Evolutionary conservation across 2,797 vertebrate genomes (phyloP).

Genomic region (Epinephelus malabaricus): DNA sequence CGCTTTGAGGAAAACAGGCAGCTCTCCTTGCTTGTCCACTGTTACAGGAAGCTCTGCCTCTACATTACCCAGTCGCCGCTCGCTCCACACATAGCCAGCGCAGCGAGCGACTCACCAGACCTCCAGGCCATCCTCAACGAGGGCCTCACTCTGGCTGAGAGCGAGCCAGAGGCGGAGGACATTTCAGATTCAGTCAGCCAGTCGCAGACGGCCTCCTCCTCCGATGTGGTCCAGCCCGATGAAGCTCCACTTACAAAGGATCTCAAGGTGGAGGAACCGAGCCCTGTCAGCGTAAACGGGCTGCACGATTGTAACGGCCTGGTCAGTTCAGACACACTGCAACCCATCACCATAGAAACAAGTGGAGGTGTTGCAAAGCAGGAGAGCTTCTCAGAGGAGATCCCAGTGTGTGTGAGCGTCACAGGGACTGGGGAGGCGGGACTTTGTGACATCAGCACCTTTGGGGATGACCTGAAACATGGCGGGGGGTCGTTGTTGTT

Average conservation of each 20-base stretch:
- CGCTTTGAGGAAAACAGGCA: conserved; percentile 98
- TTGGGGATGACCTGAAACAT: conserved; percentile 93
- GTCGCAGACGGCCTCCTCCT: conserved; percentile 86
- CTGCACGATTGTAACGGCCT: conserved; percentile 95
- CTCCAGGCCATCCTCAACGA: conserved; percentile 95
- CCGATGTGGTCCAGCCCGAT: conserved; percentile 71
- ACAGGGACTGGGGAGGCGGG: conserved; percentile 82
- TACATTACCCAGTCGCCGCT: conserved; percentile 96
- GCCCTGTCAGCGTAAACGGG: conserved; percentile 90
- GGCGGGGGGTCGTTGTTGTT: conserved; percentile 92
- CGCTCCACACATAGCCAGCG: conserved; percentile 93
- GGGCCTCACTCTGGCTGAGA: conserved; percentile 90
- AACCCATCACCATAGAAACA: conserved; percentile 69
- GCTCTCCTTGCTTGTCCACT: conserved; percentile 95
- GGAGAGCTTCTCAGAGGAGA: conserved; percentile 87
- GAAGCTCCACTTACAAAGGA: conserved; percentile 81
- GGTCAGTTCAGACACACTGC: conserved; percentile 86
- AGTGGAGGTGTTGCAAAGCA: conserved; percentile 87
- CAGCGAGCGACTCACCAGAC: conserved; percentile 93
- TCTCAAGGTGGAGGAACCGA: conserved; percentile 79
- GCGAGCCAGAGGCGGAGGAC: conserved; percentile 80
- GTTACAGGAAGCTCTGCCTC: conserved; percentile 97
- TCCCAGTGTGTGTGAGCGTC: conserved; percentile 91
- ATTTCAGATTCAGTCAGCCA: conserved; percentile 26
- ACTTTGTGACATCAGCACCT: conserved; percentile 91